Evolutionary conservation across 2,797 vertebrate genomes (phyloP).

Genomic region (Macropus fuliginosus): DNA sequence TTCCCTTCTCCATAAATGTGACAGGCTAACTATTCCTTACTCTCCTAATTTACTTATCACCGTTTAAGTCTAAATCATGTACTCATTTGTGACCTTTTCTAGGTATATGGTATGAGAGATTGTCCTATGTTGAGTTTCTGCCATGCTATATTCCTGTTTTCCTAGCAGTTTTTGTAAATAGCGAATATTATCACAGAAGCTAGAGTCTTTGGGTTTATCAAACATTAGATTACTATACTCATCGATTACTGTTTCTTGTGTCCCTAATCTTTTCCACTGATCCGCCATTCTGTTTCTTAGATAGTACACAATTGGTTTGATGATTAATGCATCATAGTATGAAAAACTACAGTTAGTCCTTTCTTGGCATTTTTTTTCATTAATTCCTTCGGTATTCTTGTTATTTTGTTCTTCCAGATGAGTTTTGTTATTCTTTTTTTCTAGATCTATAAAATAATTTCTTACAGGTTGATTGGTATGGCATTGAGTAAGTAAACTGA

Average conservation of each 20-base stretch:
- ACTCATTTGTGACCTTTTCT: neutral
- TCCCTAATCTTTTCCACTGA: too few species aligned
- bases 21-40: neutral
- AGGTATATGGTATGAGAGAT: neutral
- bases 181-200: neutral
- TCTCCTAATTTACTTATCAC: neutral
- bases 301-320: too few species aligned
- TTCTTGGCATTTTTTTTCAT: neutral
- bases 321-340: too few species aligned
- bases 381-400: neutral
- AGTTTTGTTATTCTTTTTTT: neutral
- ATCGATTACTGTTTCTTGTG: too few species aligned
- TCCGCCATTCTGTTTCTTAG: too few species aligned
- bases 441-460: neutral
- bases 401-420: too few species aligned
- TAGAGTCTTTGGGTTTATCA: neutral
- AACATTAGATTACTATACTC: too few species aligned
- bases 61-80: neutral
- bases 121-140: neutral
- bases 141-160: neutral
- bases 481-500: too few species aligned
- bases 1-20: neutral
- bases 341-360: neutral
- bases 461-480: too few species aligned
- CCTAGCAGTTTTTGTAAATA: neutral